A percentile compares a stretch with the other conserved stretches of the same genome.
Evolutionary conservation across 2,797 vertebrate genomes (phyloP).

Genomic region (Apogon hyalosoma): DNA sequence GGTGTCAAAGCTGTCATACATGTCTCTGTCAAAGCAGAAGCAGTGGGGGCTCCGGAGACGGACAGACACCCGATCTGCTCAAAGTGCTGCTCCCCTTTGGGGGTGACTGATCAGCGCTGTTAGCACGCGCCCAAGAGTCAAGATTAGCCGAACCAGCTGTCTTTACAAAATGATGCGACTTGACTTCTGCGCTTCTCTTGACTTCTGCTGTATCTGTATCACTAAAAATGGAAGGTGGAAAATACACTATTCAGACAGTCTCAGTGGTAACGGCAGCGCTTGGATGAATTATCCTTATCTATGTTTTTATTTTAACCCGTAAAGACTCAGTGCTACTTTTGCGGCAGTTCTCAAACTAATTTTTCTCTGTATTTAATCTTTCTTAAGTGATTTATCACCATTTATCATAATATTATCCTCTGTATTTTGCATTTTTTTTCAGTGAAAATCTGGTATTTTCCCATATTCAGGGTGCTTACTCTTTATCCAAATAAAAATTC

Average conservation of each 20-base stretch:
- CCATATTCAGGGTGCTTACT: too few relatives aligned
- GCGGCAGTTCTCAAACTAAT: too few relatives aligned
- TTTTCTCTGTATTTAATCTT: too few relatives aligned
- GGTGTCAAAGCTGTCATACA: conserved; percentile 46
- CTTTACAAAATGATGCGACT: conserved; percentile 11
- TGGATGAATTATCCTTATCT: not conserved
- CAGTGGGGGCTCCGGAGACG: conserved; percentile 18
- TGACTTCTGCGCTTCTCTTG: conserved; percentile 7
- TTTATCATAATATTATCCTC: too few relatives aligned
- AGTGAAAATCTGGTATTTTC: too few relatives aligned
- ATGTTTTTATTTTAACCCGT: not conserved
- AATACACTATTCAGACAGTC: not conserved
- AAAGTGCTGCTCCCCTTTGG: conserved; percentile 29
- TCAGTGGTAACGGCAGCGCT: conserved; percentile 2
- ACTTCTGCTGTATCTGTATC: conserved; percentile 14
- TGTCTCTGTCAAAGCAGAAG: conserved; percentile 61
- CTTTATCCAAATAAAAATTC: too few relatives aligned
- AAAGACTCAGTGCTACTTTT: too few relatives aligned
- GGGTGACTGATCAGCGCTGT: conserved; percentile 41
- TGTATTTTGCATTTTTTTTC: too few relatives aligned
- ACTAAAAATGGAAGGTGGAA: conserved; percentile 1
- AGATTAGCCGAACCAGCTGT: conserved; percentile 58
- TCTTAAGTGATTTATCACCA: too few relatives aligned
- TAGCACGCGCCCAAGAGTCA: conserved; percentile 24
- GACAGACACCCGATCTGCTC: conserved; percentile 66